Percentiles rank a stretch among this genome's conserved stretches.
Evolutionary conservation across 1,140 invertebrate genomes (phyloP).

Genomic region (Bilobella aurantiaca): DNA sequence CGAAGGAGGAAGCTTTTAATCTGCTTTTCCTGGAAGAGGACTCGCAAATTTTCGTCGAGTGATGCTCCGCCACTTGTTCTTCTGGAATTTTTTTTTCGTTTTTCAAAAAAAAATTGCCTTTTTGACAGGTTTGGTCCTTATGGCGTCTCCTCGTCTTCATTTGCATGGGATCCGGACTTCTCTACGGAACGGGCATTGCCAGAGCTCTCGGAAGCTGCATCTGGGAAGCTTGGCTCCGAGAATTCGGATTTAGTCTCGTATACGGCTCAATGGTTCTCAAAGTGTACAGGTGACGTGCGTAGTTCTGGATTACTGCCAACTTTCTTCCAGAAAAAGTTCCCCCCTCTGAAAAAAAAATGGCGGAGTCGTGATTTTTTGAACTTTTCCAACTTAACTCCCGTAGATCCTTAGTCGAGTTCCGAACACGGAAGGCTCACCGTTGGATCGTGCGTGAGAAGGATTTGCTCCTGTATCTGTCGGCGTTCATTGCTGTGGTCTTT

Average conservation of each 20-base stretch:
- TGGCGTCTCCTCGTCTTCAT: neutral
- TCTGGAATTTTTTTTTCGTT: too few relatives aligned
- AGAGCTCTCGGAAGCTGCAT: neutral
- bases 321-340: too few relatives aligned
- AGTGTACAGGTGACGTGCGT: conserved; percentile 67
- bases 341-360: too few relatives aligned
- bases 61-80: neutral
- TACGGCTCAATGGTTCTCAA: conserved; percentile 83
- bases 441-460: conserved; percentile 77
- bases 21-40: too few relatives aligned
- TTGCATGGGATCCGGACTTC: neutral
- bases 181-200: neutral
- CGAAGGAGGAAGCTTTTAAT: too few relatives aligned
- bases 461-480: conserved; percentile 63
- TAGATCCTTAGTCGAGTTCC: conserved; percentile 56
- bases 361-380: too few relatives aligned
- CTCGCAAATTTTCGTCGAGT: too few relatives aligned
- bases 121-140: neutral
- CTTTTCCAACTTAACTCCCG: too few relatives aligned
- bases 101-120: too few relatives aligned
- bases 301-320: too few relatives aligned
- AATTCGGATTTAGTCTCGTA: conserved; percentile 78
- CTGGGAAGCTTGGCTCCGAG: conserved; percentile 60
- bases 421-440: conserved; percentile 59
- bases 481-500: conserved; percentile 62